phyloP scores from a whole-genome alignment of 2,797 vertebrate species.

The Danionella dracula region DNA sequence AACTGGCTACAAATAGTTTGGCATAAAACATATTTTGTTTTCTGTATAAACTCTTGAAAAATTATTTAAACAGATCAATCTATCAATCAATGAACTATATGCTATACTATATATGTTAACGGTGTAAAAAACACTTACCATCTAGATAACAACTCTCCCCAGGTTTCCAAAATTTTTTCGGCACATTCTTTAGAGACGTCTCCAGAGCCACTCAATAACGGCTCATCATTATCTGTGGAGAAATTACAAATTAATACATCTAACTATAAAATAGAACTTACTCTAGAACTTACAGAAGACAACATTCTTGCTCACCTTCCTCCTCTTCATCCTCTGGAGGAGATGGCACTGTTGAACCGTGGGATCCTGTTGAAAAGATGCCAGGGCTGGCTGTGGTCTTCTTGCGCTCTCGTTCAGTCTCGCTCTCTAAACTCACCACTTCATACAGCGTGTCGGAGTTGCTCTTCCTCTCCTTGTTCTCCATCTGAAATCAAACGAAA shows the following conservation, averaged over 20 bases:
- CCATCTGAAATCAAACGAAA: conserved; percentile 66
- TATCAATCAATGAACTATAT: no score
- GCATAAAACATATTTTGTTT: no score
- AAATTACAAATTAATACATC: conserved; percentile 20
- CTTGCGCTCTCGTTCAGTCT: conserved; percentile 85
- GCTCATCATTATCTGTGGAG: conserved; percentile 91
- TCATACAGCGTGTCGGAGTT: conserved; percentile 90
- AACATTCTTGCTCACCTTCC: conserved; percentile 74
- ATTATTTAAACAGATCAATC: no score
- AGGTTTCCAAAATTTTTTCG: conserved; percentile 97
- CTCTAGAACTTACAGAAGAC: no score
- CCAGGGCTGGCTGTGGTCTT: conserved; percentile 96
- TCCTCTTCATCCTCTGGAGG: conserved; percentile 97
- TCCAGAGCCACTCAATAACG: conserved; percentile 92
- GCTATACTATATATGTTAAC: no score
- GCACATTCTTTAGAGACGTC: conserved; percentile 99
- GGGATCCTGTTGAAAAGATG: conserved; percentile 73
- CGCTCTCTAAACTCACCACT: conserved; percentile 92
- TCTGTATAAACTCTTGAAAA: no score
- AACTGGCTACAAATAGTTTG: no score
- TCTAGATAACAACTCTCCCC: conserved; percentile 95
- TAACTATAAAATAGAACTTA: no score
- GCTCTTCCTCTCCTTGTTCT: conserved; percentile 89
- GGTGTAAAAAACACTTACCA: conserved; percentile 73
- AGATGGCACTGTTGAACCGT: conserved; percentile 83